These are phyloP conservation scores for Spermophilus dauricus DNA, from an alignment of 2,113 vertebrate species.

Conservation along the genomic window DNA sequence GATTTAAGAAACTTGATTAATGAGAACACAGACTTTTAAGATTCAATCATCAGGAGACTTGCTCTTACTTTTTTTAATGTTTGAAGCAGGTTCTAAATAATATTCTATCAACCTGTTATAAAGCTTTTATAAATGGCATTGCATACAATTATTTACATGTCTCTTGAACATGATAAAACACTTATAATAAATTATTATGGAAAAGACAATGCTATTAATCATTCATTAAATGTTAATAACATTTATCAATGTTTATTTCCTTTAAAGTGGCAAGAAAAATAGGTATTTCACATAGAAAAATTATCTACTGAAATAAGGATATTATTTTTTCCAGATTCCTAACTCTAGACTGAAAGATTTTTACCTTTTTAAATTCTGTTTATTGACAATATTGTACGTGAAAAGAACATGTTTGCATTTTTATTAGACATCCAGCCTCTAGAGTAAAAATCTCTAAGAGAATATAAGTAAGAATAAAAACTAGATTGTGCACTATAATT, in stretches of 20 bases:
- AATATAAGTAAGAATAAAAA: conserved; percentile 3
- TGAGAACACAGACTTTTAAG: conserved; percentile 62
- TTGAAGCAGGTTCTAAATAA: conserved; percentile 64
- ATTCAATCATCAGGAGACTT: conserved; percentile 46
- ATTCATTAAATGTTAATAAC: conserved; percentile 69
- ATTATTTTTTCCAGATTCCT: conserved; percentile 22
- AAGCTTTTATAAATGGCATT: conserved; percentile 75
- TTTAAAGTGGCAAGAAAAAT: conserved; percentile 69
- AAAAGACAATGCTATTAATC: conserved; percentile 66
- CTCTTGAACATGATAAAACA: conserved; percentile 66
- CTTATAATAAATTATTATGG: conserved; percentile 66
- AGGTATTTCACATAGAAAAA: conserved; percentile 63
- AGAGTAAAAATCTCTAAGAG: background rate
- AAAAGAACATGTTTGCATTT: conserved; percentile 58
- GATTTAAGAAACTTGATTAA: conserved; percentile 70
- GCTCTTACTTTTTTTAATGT: conserved; percentile 56
- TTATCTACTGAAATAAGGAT: conserved; percentile 36
- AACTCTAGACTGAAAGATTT: conserved; percentile 33
- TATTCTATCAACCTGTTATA: conserved; percentile 57
- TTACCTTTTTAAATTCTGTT: conserved; percentile 52
- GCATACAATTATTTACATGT: conserved; percentile 69
- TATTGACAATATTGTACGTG: conserved; percentile 32
- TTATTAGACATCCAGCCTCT: conserved; percentile 18
- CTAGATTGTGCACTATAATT: background rate
- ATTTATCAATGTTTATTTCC: conserved; percentile 72